A percentile compares a stretch with the other conserved stretches of the same genome.
phyloP scores from a whole-genome alignment of 1,140 invertebrate species.

The Ceratoteleas bidentatus region DNA sequence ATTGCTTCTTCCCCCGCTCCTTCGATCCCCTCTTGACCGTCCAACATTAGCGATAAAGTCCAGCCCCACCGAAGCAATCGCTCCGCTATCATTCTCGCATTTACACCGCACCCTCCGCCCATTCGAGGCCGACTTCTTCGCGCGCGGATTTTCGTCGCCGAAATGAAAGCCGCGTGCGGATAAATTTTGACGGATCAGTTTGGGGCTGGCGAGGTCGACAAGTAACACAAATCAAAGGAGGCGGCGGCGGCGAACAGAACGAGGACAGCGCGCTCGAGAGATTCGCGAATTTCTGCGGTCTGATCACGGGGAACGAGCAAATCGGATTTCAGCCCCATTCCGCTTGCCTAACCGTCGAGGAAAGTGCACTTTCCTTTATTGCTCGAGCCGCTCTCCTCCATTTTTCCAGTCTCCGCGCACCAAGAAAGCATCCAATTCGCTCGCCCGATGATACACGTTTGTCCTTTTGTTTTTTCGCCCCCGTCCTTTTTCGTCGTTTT shows the following conservation, averaged over 20 bases:
- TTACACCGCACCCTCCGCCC: no score
- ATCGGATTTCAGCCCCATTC: slow-evolving; percentile 66
- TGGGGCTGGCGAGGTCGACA: not conserved
- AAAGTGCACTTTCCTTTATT: slow-evolving; percentile 68
- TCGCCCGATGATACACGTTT: slow-evolving; percentile 58
- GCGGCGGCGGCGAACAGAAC: slow-evolving; percentile 20
- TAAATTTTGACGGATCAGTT: slow-evolving; percentile 20
- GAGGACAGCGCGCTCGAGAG: slow-evolving; percentile 26
- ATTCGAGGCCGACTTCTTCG: no score
- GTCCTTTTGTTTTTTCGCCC: slow-evolving; percentile 54
- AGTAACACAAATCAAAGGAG: slow-evolving; percentile 43
- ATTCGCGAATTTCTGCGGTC: slow-evolving; percentile 60
- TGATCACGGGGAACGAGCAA: slow-evolving; percentile 62
- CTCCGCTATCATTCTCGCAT: no score
- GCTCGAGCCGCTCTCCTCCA: slow-evolving; percentile 61
- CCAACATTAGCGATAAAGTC: no score
- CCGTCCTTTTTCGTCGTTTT: not conserved
- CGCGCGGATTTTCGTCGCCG: slow-evolving; percentile 9
- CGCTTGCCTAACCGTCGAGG: slow-evolving; percentile 64
- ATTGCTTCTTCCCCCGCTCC: no score
- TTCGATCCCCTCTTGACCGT: no score
- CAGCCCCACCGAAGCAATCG: no score
- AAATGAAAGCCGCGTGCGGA: slow-evolving; percentile 43
- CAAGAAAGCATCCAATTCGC: slow-evolving; percentile 61
- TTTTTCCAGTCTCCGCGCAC: slow-evolving; percentile 61